phyloP scores from a whole-genome alignment of 2,113 vertebrate genomes.

The Oreochromis spilurus region DNA sequence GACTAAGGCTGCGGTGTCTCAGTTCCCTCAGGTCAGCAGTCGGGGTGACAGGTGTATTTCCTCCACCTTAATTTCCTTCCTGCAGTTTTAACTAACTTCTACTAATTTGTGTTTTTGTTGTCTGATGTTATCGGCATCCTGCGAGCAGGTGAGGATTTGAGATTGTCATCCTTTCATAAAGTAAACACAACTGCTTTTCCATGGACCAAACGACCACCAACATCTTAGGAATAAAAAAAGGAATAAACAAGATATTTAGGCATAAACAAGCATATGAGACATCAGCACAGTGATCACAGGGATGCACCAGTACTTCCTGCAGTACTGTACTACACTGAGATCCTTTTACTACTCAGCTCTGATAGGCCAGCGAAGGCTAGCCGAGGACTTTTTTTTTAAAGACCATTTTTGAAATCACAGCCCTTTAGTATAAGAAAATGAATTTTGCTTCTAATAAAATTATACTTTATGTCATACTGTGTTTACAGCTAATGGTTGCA shows the following conservation, averaged over 20 bases:
- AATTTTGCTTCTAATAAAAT: background rate
- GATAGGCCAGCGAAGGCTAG: background rate
- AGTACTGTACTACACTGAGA: background rate
- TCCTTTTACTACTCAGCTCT: background rate
- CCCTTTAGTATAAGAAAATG: background rate
- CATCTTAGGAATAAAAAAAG: background rate
- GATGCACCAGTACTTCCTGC: background rate
- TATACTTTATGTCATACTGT: background rate
- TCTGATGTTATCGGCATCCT: constrained; percentile 4
- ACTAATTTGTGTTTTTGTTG: background rate
- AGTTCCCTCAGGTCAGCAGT: background rate
- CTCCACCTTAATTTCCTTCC: background rate
- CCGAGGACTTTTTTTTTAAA: background rate
- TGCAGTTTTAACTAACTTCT: background rate
- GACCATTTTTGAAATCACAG: background rate
- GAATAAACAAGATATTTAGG: background rate
- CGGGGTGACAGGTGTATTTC: background rate
- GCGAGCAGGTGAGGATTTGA: constrained; percentile 15
- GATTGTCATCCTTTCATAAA: background rate
- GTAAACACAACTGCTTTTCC: background rate
- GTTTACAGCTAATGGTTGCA: background rate
- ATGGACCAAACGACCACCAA: constrained; percentile 14
- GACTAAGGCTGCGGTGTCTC: rapidly evolving
- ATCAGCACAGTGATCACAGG: background rate
- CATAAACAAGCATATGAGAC: background rate